Conservation (phyloP, 2,113 vertebrate species). For the Pollimyrus isidori region DNA sequence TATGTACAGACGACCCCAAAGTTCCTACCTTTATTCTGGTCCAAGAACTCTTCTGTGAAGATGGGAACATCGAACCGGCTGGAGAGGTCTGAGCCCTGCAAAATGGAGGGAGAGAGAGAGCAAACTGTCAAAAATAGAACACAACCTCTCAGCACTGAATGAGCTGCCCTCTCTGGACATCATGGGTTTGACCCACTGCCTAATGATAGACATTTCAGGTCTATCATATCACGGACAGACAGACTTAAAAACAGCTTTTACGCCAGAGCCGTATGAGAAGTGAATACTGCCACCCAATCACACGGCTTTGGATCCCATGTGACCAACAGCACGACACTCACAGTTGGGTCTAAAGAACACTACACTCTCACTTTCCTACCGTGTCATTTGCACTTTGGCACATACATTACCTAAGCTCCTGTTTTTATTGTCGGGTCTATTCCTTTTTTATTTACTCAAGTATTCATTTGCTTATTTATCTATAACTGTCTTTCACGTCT, state of each 20-base stretch:
- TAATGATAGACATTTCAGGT: neutral
- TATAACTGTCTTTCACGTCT: no score
- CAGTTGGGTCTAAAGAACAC: neutral
- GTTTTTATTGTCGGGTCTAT: no score
- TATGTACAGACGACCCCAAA: neutral
- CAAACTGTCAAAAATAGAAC: neutral
- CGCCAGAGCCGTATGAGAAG: neutral
- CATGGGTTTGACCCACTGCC: neutral
- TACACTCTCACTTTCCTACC: neutral
- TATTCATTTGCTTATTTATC: no score
- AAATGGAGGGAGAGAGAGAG: neutral
- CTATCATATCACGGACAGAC: neutral
- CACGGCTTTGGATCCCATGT: neutral
- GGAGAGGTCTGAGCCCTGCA: constrained; percentile 67
- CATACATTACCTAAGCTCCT: neutral
- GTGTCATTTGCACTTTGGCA: neutral
- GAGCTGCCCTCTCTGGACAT: neutral
- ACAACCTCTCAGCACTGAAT: neutral
- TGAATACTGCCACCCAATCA: neutral
- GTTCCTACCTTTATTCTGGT: constrained; percentile 90
- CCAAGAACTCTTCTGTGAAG: constrained; percentile 94
- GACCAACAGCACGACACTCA: neutral
- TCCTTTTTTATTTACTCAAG: no score
- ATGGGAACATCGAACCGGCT: constrained; percentile 86
- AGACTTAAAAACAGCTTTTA: neutral